These are phyloP conservation scores for Fistularia commersonii DNA, from an alignment of 2,797 vertebrate genomes.

Conservation along the genomic window DNA sequence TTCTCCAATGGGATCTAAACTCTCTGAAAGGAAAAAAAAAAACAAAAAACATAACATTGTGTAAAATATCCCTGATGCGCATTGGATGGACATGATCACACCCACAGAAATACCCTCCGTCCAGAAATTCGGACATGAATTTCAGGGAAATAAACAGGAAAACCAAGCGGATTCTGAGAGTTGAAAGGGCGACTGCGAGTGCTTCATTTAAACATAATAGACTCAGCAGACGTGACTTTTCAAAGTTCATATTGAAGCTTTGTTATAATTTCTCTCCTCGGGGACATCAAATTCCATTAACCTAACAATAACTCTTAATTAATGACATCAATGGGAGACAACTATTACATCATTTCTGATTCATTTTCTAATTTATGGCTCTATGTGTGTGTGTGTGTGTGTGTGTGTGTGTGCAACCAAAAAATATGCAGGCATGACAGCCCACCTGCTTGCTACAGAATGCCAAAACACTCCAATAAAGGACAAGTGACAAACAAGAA, in stretches of 20 bases:
- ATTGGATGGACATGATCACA: not conserved
- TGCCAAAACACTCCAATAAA: constrained; percentile 62
- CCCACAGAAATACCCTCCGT: not conserved
- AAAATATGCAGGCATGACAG: constrained; percentile 47
- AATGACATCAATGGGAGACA: constrained; percentile 50
- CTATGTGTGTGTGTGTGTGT: constrained; percentile 6
- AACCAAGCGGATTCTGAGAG: constrained; percentile 2
- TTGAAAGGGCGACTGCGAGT: constrained; percentile 13
- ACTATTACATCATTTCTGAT: constrained; percentile 61
- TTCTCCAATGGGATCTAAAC: constrained; percentile 78
- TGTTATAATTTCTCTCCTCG: constrained; percentile 19
- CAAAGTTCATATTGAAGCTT: constrained; percentile 25
- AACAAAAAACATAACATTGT: constrained; percentile 1
- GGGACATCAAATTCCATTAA: constrained; percentile 60
- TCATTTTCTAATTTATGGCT: constrained; percentile 54
- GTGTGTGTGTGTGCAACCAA: constrained; percentile 27
- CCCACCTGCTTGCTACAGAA: constrained; percentile 67
- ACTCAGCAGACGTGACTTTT: constrained; percentile 25
- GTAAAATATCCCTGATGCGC: not conserved
- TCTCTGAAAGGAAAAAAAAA: constrained; percentile 55
- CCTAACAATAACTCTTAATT: constrained; percentile 68
- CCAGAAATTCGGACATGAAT: not conserved
- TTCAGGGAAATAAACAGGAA: constrained; percentile 7
- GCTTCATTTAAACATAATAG: constrained; percentile 18
- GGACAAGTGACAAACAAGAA: constrained; percentile 60